A percentile compares a stretch with the other conserved stretches of the same genome.
These are phyloP conservation scores for Brachylomia viminalis DNA, from an alignment of 2,888 invertebrate species.

Conservation along the genomic window DNA sequence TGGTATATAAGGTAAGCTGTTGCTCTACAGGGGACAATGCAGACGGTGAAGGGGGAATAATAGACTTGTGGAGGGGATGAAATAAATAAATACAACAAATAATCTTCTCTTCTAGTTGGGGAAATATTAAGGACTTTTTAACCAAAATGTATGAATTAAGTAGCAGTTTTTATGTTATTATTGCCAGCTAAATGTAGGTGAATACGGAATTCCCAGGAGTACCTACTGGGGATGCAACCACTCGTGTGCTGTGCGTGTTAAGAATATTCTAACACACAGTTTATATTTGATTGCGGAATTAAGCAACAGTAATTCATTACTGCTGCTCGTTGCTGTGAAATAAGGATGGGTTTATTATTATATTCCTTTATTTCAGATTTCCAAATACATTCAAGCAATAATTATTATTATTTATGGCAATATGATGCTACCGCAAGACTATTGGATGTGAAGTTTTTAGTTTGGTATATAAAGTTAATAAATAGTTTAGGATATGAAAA, in stretches of 20 bases:
- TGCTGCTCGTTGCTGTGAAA: slow-evolving; percentile 13
- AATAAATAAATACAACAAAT: neutral
- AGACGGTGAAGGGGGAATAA: neutral
- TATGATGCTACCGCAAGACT: neutral
- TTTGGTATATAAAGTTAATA: neutral
- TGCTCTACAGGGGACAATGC: neutral
- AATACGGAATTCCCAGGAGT: slow-evolving; percentile 64
- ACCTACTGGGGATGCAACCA: slow-evolving; percentile 65
- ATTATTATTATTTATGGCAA: too few species aligned
- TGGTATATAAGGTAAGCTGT: neutral
- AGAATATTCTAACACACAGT: slow-evolving; percentile 60
- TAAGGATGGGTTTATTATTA: neutral
- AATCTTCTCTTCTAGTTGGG: too few species aligned
- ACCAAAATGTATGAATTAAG: neutral
- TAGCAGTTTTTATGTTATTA: neutral
- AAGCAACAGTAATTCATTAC: slow-evolving; percentile 43
- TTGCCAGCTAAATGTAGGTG: slow-evolving; percentile 64
- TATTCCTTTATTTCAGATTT: too few species aligned
- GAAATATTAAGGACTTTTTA: neutral
- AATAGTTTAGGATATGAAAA: neutral
- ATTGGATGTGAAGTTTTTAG: neutral
- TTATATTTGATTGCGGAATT: slow-evolving; percentile 57
- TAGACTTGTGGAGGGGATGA: neutral
- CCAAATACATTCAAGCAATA: too few species aligned
- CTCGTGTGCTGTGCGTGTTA: slow-evolving; percentile 67